Percentiles rank a stretch among this genome's conserved stretches.
These are phyloP conservation scores for Hypolimnas misippus DNA, from an alignment of 2,888 invertebrate genomes.

Conservation along the genomic window DNA sequence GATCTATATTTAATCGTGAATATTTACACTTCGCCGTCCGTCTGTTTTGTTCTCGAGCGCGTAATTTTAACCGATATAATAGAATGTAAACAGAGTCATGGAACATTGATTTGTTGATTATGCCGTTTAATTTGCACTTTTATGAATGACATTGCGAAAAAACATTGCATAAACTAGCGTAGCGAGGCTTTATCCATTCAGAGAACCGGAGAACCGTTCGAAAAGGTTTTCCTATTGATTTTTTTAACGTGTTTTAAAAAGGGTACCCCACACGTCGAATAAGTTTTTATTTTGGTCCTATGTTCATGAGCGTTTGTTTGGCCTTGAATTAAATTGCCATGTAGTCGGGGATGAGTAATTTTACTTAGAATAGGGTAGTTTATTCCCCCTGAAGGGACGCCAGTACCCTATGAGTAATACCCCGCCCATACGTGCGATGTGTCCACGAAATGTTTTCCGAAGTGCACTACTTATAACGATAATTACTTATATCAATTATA, in stretches of 20 bases:
- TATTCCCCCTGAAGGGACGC: slow-evolving; percentile 53
- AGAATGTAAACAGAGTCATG: slow-evolving; percentile 74
- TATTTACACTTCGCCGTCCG: slow-evolving; percentile 61
- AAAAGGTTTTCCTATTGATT: slow-evolving; percentile 52
- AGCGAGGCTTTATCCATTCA: slow-evolving; percentile 41
- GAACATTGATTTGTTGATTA: slow-evolving; percentile 75
- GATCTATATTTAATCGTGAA: slow-evolving; percentile 67
- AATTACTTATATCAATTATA: slow-evolving; percentile 12
- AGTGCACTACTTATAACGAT: slow-evolving; percentile 12
- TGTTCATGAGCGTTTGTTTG: slow-evolving; percentile 36
- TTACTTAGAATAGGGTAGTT: slow-evolving; percentile 61
- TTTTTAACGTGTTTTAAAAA: slow-evolving; percentile 43
- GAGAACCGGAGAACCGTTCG: slow-evolving; percentile 35
- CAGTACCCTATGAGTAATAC: slow-evolving; percentile 31
- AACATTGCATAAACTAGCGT: slow-evolving; percentile 50
- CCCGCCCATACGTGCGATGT: slow-evolving; percentile 27
- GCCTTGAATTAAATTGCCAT: slow-evolving; percentile 37
- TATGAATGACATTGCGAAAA: slow-evolving; percentile 72
- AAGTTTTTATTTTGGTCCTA: slow-evolving; percentile 37
- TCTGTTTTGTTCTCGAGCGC: slow-evolving; percentile 56
- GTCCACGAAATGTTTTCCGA: background rate
- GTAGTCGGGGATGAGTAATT: slow-evolving; percentile 40
- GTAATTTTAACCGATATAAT: slow-evolving; percentile 56
- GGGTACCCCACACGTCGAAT: slow-evolving; percentile 46
- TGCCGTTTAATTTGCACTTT: slow-evolving; percentile 65